Evolutionary conservation across 2,113 vertebrate genomes (phyloP).

Genomic region (Ranitomeya variabilis): DNA sequence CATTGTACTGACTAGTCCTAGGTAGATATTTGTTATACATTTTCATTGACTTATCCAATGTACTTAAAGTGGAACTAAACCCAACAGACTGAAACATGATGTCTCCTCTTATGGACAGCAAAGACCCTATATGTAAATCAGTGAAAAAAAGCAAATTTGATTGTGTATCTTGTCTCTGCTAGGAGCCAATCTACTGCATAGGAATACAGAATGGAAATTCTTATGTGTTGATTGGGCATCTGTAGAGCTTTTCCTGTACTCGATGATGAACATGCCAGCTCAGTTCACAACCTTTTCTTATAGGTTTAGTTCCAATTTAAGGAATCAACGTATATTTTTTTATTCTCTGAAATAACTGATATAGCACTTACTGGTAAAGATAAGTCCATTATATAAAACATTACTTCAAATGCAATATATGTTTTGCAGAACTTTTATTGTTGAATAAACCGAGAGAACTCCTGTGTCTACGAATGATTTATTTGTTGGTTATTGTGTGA

Average conservation of each 20-base stretch:
- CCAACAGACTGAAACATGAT: not conserved
- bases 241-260: not conserved
- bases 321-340: constrained; percentile 28
- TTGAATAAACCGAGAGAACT: constrained; percentile 15
- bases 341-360: constrained; percentile 6
- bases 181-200: not conserved
- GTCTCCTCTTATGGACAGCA: not conserved
- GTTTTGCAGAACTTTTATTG: constrained; percentile 21
- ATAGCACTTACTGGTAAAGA: constrained; percentile 4
- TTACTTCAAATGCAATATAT: constrained; percentile 26
- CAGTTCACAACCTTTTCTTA: not conserved
- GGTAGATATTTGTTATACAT: constrained; percentile 9
- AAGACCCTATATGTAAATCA: not conserved
- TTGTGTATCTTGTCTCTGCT: not conserved
- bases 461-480: not conserved
- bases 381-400: constrained; percentile 26
- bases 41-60: not conserved
- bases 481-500: not conserved
- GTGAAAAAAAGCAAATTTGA: not conserved
- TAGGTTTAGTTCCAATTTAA: constrained; percentile 14
- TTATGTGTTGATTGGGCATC: not conserved
- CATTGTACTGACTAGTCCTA: not conserved
- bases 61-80: constrained; percentile 19
- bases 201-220: not conserved
- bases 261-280: too few species aligned